Conservation (phyloP, 2,797 vertebrate genomes). For the Alcedo atthis region DNA sequence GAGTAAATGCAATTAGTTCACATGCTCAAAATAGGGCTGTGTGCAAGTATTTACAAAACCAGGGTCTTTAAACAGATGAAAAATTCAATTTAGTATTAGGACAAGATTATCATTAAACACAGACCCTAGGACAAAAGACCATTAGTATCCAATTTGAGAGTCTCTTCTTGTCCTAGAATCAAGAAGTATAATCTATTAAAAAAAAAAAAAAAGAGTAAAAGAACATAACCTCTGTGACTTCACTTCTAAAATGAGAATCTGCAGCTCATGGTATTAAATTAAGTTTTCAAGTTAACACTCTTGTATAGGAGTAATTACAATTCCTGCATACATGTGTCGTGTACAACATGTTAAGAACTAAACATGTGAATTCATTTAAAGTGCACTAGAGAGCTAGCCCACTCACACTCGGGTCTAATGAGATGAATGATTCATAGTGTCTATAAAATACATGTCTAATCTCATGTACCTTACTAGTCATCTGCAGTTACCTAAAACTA, state of each 20-base stretch:
- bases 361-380: constrained; percentile 65
- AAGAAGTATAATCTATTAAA: background rate
- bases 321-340: background rate
- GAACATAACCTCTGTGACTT: background rate
- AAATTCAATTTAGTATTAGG: background rate
- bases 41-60: background rate
- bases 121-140: background rate
- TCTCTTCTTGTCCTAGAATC: background rate
- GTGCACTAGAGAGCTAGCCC: constrained; percentile 47
- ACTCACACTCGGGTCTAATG: constrained; percentile 11
- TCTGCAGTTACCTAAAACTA: constrained; percentile 31
- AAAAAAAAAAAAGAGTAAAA: background rate
- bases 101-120: background rate
- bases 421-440: constrained; percentile 69
- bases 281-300: background rate
- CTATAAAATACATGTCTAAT: constrained; percentile 47
- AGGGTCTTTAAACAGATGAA: background rate
- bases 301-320: background rate
- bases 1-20: background rate
- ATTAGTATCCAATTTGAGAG: background rate
- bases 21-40: background rate
- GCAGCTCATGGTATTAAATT: background rate
- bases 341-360: constrained; percentile 11
- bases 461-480: constrained; percentile 35
- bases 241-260: background rate